Base-by-base conservation (phyloP, 2,113 vertebrate species). In the Stigmatopora argus region DNA sequence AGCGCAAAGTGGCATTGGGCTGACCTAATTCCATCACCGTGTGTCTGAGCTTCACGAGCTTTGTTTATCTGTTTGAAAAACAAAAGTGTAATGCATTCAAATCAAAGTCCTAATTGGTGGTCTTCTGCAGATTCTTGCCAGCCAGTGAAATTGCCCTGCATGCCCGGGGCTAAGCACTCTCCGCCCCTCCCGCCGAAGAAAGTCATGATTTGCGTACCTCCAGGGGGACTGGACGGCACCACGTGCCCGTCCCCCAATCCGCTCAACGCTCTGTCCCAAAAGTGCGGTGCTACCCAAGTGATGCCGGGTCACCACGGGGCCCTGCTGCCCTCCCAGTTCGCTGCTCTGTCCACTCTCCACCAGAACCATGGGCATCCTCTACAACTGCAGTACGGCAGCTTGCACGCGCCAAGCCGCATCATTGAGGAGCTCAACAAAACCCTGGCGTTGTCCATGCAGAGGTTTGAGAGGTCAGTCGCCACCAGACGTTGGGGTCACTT, bases 161-260 rank as follows among this genome's bases (percentile, higher is more conserved):
- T 96, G 92, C 93, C 82, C 3, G 85, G 93, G 74, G 93, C 94
- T 74, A 98, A 96, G 89, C 92, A 95, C 89, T 99, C 96, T 62
- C 97, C 97, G 82, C 95, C 95, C 67, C 93, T 98, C 89, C 96
- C 97, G 88, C 96, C 96, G 87, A 98, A 99, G 91, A 99, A 99
- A 92, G 94, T 98, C 85, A 94, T 99, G 95, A 96, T 99, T 76
- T 98, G 95, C 72, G 92, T 97, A 91, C 95, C 96, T 71, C 89
- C 91, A 38, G 94, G 93, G 74, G 92, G 93, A 26, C 87, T 92
- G 79, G 96, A 97, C 79, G 79, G 84, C 60, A 89, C 91, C 79
- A 77, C 88, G 3, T 83, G 86, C 35, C 83, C 85, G 0, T 83
- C 85, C 38, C 85, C 85, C 21, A 85, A 77, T 59, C 66, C 86